Percentiles rank a stretch among this genome's conserved stretches.
Evolutionary conservation across 2,888 invertebrate species (phyloP).

Genomic region (Elegia similella): DNA sequence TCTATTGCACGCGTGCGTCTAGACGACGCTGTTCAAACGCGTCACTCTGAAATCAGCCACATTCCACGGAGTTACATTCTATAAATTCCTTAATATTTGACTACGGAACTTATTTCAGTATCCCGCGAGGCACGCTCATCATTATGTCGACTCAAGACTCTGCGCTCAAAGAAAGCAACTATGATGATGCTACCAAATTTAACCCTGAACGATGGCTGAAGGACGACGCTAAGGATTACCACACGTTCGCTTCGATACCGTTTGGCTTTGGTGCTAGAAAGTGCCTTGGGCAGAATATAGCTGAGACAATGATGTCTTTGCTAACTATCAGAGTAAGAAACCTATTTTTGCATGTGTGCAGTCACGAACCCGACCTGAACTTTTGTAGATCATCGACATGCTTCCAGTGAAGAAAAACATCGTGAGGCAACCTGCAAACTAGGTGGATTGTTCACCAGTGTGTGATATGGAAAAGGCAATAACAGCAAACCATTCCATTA

Average conservation of each 20-base stretch:
- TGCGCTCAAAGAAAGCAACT: slow-evolving; percentile 83
- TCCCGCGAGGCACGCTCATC: slow-evolving; percentile 82
- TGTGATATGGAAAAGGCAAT: too few species aligned
- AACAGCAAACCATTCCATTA: too few species aligned
- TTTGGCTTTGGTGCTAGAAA: slow-evolving; percentile 84
- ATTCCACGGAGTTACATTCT: too few species aligned
- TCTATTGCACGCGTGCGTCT: too few species aligned
- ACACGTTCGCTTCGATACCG: slow-evolving; percentile 82
- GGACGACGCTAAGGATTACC: slow-evolving; percentile 58
- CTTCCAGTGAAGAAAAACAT: too few species aligned
- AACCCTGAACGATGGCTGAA: slow-evolving; percentile 84
- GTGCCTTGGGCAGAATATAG: slow-evolving; percentile 83
- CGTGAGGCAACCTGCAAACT: too few species aligned
- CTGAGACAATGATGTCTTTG: slow-evolving; percentile 81
- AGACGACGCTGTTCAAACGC: too few species aligned
- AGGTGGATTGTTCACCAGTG: too few species aligned
- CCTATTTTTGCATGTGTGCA: too few species aligned
- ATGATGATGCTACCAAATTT: slow-evolving; percentile 83
- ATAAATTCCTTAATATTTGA: too few species aligned
- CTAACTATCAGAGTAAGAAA: slow-evolving; percentile 78
- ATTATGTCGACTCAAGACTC: slow-evolving; percentile 85
- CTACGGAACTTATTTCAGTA: slow-evolving; percentile 38
- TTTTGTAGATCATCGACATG: background rate
- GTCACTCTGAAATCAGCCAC: too few species aligned
- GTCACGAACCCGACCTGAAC: background rate